These are phyloP conservation scores for Nannoperca obscura DNA, from an alignment of 2,797 vertebrate species.

Conservation along the genomic window DNA sequence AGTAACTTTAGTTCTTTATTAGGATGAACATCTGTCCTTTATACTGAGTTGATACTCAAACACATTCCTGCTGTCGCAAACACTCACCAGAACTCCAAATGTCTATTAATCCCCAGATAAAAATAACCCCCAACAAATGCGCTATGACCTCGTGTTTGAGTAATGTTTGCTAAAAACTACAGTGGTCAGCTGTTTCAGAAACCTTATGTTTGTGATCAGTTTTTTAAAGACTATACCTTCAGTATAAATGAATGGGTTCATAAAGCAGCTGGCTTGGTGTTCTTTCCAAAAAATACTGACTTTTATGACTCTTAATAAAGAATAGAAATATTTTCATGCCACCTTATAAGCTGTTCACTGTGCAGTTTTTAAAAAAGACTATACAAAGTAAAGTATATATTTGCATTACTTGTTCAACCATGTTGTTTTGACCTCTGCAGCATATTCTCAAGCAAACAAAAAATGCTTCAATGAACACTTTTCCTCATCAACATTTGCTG, in stretches of 20 bases:
- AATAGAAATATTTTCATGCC: slow-evolving; percentile 27
- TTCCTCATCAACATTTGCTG: not conserved
- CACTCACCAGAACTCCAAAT: not conserved
- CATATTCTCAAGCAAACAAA: not conserved
- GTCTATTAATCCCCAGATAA: not conserved
- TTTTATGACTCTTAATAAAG: slow-evolving; percentile 10
- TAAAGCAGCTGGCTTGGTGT: not conserved
- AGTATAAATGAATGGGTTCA: not conserved
- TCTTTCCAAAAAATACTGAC: not conserved
- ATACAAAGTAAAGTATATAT: slow-evolving; percentile 10
- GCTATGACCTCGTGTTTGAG: not conserved
- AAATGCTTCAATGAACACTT: not conserved
- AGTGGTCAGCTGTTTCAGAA: not conserved
- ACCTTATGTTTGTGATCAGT: not conserved
- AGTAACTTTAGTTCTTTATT: not conserved
- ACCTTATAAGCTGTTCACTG: slow-evolving; percentile 9
- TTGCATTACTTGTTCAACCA: not conserved
- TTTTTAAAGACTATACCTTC: not conserved
- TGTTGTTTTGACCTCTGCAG: not conserved
- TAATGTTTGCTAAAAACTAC: not conserved
- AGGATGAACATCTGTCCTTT: not conserved
- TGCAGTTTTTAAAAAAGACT: not conserved
- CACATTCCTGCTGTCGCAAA: not conserved
- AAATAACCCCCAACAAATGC: not conserved
- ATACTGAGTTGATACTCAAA: not conserved